A percentile compares a stretch with the other conserved stretches of the same genome.
These are phyloP conservation scores for Dicranocentrus wangi DNA, from an alignment of 2,888 invertebrate genomes.

Conservation along the genomic window DNA sequence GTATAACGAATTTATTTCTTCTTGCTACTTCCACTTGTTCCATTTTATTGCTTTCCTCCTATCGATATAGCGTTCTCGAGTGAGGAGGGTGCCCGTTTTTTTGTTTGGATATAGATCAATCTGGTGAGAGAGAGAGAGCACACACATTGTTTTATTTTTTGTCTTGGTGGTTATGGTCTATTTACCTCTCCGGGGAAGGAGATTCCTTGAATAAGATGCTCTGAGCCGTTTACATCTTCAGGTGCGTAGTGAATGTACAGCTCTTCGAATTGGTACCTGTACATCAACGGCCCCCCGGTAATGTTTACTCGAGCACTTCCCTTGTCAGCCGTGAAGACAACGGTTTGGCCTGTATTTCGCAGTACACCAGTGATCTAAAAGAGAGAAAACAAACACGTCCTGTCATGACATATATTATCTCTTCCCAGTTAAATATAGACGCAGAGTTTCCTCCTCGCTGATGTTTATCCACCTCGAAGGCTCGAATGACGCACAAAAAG, in stretches of 20 bases:
- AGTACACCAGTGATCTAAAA: constrained; percentile 80
- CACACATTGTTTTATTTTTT: no score
- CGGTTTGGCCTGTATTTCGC: constrained; percentile 94
- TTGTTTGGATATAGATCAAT: neutral
- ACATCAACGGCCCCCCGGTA: constrained; percentile 95
- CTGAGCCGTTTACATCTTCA: constrained; percentile 92
- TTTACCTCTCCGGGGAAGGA: constrained; percentile 98
- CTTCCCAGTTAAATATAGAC: no score
- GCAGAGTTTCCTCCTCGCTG: no score
- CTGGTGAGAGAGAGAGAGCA: no score
- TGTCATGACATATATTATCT: neutral
- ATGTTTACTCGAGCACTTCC: constrained; percentile 94
- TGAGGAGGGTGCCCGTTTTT: no score
- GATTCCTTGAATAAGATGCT: constrained; percentile 95
- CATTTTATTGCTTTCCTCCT: constrained; percentile 54
- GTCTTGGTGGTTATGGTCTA: constrained; percentile 52
- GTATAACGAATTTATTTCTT: constrained; percentile 62
- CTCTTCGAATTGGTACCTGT: constrained; percentile 95
- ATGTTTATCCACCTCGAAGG: no score
- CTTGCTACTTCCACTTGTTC: constrained; percentile 49
- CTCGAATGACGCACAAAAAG: no score
- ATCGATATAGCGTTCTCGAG: no score
- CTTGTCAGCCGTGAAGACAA: constrained; percentile 92
- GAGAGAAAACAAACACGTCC: neutral
- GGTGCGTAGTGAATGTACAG: constrained; percentile 96